Evolutionary conservation across 2,888 invertebrate species (phyloP).

Genomic region (Cryptocephalus moraei): DNA sequence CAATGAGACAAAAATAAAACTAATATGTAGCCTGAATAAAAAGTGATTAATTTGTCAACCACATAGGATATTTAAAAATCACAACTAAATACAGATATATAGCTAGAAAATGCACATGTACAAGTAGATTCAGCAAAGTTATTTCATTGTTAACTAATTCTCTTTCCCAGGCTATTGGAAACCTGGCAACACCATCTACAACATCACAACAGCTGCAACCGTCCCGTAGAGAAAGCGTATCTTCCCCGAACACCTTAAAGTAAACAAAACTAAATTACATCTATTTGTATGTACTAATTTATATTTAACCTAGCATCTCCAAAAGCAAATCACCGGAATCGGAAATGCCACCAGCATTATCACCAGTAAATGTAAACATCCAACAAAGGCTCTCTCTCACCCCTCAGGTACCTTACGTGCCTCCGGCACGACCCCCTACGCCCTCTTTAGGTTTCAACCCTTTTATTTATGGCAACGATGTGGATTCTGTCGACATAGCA

Average conservation of each 20-base stretch:
- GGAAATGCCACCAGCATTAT: conserved; percentile 15
- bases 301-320: conserved; percentile 3
- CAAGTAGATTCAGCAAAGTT: too few species aligned
- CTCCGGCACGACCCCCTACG: conserved; percentile 39
- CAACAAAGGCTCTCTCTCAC: conserved; percentile 23
- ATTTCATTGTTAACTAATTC: too few species aligned
- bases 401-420: conserved; percentile 23
- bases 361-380: conserved; percentile 19
- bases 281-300: neutral
- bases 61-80: too few species aligned
- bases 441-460: conserved; percentile 59
- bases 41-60: too few species aligned
- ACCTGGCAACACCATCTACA: conserved; percentile 58
- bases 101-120: too few species aligned
- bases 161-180: conserved; percentile 59
- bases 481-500: conserved; percentile 97
- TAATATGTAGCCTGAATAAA: too few species aligned
- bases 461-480: conserved; percentile 86
- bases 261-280: conserved; percentile 7
- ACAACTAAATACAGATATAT: too few species aligned
- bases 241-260: conserved; percentile 43
- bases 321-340: conserved; percentile 13
- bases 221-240: conserved; percentile 54
- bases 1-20: too few species aligned
- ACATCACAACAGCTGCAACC: conserved; percentile 51